Conservation (phyloP, 53 echinoderm and acorn worm species). For the Mesocentrotus franciscanus region DNA sequence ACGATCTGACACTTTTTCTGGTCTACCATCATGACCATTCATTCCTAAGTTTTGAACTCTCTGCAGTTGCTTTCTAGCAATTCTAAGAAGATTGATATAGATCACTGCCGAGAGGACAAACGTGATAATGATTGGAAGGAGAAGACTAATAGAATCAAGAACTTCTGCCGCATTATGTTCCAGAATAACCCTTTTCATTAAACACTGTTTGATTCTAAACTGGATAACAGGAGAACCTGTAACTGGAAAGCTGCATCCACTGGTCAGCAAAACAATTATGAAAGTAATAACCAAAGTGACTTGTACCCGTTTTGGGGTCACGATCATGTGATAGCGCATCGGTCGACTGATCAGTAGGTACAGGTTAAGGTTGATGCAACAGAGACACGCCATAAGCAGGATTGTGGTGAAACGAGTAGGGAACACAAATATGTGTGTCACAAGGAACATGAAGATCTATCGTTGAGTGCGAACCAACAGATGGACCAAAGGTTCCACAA, state of each 20-base stretch:
- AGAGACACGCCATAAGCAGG: slow-evolving; percentile 25
- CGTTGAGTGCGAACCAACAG: not conserved
- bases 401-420: not conserved
- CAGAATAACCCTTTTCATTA: not conserved
- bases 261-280: not conserved
- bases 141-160: not conserved
- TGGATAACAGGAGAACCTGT: not conserved
- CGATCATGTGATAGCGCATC: not conserved
- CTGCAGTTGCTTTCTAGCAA: not conserved
- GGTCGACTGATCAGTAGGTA: slow-evolving; percentile 17
- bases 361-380: slow-evolving; percentile 12
- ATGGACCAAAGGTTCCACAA: not conserved
- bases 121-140: not conserved
- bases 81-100: not conserved
- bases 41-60: not conserved
- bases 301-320: not conserved
- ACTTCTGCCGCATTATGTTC: not conserved
- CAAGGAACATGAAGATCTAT: not conserved
- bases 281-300: not conserved
- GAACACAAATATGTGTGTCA: not conserved
- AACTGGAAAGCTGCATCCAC: not conserved
- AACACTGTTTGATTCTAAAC: not conserved
- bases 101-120: not conserved
- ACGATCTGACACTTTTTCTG: not conserved
- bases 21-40: not conserved